Evolutionary conservation across 2,113 vertebrate genomes (phyloP).

Genomic region (Thamnophis sirtalis): DNA sequence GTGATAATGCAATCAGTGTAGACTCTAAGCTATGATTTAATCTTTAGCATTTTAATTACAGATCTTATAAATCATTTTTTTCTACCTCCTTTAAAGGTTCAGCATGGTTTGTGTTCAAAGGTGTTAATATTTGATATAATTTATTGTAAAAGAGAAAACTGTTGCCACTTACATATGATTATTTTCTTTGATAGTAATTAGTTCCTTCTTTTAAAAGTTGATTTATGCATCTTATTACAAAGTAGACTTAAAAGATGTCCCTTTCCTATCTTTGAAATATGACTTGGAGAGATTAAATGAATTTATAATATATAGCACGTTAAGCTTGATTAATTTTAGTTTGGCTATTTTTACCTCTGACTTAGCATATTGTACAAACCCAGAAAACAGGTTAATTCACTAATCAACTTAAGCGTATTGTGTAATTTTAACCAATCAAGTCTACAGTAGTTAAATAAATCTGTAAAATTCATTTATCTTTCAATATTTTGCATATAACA

Average conservation of each 20-base stretch:
- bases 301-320: background rate
- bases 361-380: background rate
- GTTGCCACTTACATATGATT: constrained; percentile 52
- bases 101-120: constrained; percentile 43
- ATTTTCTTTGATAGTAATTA: constrained; percentile 56
- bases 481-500: background rate
- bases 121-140: constrained; percentile 59
- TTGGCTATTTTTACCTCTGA: background rate
- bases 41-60: constrained; percentile 65
- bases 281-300: background rate
- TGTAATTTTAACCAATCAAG: background rate
- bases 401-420: background rate
- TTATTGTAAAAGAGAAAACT: constrained; percentile 51
- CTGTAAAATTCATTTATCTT: background rate
- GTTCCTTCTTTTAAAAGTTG: constrained; percentile 42
- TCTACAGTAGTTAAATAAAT: background rate
- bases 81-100: constrained; percentile 55
- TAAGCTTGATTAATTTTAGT: background rate
- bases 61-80: constrained; percentile 63
- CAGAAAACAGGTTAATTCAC: background rate
- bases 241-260: constrained; percentile 11
- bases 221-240: constrained; percentile 47
- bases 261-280: background rate
- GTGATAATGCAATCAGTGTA: constrained; percentile 44
- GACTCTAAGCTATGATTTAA: constrained; percentile 62